A percentile compares a stretch with the other conserved stretches of the same genome.
These are phyloP conservation scores for Bubo scandiacus DNA, from an alignment of 2,113 vertebrate species.

Conservation along the genomic window DNA sequence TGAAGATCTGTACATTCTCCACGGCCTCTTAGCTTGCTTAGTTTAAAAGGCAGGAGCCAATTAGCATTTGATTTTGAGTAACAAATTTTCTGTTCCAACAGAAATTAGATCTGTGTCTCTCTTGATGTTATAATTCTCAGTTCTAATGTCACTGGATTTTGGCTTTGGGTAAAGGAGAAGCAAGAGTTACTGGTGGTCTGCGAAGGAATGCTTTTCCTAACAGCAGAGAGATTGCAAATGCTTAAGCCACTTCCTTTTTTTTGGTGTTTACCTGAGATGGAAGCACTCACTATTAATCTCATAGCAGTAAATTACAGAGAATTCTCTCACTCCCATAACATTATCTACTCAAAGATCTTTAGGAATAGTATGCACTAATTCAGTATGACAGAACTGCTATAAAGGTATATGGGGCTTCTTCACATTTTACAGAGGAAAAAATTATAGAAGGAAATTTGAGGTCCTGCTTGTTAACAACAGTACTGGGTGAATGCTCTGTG, in stretches of 20 bases:
- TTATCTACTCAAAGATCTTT: background rate
- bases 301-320: background rate
- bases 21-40: background rate
- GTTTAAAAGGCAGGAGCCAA: background rate
- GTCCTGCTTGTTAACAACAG: background rate
- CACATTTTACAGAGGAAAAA: background rate
- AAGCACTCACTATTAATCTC: background rate
- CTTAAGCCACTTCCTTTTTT: background rate
- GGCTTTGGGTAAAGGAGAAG: background rate
- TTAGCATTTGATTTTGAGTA: constrained; percentile 57
- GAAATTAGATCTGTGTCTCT: background rate
- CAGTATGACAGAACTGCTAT: background rate
- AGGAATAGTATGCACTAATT: background rate
- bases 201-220: background rate
- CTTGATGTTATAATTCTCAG: constrained; percentile 12
- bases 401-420: background rate
- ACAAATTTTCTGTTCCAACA: constrained; percentile 29
- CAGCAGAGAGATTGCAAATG: background rate
- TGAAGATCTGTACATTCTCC: constrained; percentile 39
- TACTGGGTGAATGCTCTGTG: background rate
- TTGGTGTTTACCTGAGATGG: background rate
- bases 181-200: background rate
- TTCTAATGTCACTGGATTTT: background rate
- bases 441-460: background rate
- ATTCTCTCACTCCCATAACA: background rate